Conservation (phyloP, 2,888 invertebrate species). For the Epistrophe grossulariae region DNA sequence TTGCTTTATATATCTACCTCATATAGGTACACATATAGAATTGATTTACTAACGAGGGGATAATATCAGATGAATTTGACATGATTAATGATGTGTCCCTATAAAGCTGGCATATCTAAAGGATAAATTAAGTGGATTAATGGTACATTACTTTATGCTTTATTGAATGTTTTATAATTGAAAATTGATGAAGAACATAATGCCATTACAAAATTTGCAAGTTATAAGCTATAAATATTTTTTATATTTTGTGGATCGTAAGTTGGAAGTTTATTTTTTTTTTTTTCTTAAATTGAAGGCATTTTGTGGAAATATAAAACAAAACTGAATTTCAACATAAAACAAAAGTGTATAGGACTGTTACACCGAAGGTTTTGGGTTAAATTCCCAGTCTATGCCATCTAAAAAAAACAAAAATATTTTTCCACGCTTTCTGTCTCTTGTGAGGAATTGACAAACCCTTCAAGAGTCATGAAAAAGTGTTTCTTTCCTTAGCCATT, state of each 20-base stretch:
- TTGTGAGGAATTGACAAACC: too few species aligned
- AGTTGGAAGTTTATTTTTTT: not conserved
- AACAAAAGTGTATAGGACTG: too few species aligned
- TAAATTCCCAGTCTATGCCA: too few species aligned
- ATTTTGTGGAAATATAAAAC: too few species aligned
- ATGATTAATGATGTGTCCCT: slow-evolving; percentile 67
- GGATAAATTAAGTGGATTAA: slow-evolving; percentile 74
- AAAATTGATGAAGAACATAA: slow-evolving; percentile 62
- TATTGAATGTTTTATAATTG: slow-evolving; percentile 66
- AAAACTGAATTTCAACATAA: too few species aligned
- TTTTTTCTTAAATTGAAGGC: too few species aligned
- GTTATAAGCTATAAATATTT: not conserved
- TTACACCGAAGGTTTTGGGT: too few species aligned
- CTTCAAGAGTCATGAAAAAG: too few species aligned
- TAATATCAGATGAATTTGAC: slow-evolving; percentile 58
- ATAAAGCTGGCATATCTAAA: not conserved
- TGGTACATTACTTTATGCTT: slow-evolving; percentile 38
- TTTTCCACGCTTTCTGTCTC: too few species aligned
- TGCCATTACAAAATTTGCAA: not conserved
- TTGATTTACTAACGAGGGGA: slow-evolving; percentile 57
- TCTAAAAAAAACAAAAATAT: too few species aligned
- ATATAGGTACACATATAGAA: slow-evolving; percentile 1
- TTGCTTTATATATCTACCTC: too few species aligned
- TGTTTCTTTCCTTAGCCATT: too few species aligned
- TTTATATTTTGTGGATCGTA: not conserved